Evolutionary conservation across 2,113 vertebrate genomes (phyloP).

Genomic region (Cacatua alba): DNA sequence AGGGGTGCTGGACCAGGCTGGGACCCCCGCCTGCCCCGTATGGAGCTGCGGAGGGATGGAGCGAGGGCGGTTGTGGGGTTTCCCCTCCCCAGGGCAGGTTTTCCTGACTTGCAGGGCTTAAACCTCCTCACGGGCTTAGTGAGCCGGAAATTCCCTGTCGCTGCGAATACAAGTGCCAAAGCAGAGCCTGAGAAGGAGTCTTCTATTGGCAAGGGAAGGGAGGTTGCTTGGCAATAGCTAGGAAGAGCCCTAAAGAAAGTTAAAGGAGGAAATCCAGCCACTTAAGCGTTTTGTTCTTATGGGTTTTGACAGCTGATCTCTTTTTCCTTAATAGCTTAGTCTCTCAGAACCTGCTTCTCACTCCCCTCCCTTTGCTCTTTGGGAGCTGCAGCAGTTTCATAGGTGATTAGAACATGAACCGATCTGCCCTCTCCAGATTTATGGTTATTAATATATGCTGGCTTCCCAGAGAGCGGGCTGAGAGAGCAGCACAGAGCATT

Average conservation of each 20-base stretch:
- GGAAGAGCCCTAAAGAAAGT: slow-evolving; percentile 26
- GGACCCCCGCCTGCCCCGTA: neutral
- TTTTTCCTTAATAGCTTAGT: neutral
- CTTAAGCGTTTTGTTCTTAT: neutral
- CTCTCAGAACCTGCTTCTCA: neutral
- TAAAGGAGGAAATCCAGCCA: slow-evolving; percentile 17
- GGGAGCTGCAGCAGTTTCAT: neutral
- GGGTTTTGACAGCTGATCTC: neutral
- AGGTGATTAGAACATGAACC: neutral
- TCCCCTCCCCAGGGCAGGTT: neutral
- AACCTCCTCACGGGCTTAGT: neutral
- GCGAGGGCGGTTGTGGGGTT: neutral
- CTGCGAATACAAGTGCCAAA: neutral
- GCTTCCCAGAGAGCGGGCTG: neutral
- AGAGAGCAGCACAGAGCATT: neutral
- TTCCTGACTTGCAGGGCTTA: neutral
- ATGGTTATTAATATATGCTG: neutral
- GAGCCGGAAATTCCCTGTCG: neutral
- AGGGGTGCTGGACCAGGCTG: neutral
- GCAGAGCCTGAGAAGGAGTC: neutral
- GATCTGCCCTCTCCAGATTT: neutral
- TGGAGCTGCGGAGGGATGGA: neutral
- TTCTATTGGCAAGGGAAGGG: neutral
- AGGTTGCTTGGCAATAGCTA: neutral
- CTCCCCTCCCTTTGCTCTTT: neutral